Evolutionary conservation across 2,797 vertebrate species (phyloP).

Genomic region (Pteronotus mesoamericanus): DNA sequence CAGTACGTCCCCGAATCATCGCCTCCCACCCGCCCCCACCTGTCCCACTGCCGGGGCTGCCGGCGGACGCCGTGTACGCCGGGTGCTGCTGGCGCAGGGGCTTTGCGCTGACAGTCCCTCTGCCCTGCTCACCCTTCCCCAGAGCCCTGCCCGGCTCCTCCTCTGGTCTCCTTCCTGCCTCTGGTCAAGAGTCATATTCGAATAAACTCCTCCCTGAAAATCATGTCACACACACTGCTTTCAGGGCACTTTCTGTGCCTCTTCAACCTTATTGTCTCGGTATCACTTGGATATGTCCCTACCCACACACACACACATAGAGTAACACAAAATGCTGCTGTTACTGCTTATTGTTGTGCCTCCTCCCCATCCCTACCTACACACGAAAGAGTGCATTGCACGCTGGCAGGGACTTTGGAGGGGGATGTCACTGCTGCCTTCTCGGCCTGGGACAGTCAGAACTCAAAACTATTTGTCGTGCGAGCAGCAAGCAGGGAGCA

Average conservation of each 20-base stretch:
- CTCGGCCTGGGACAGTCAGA: background rate
- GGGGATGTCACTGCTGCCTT: too few relatives aligned
- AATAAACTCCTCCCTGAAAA: background rate
- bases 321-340: rapidly evolving
- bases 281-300: background rate
- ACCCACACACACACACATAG: background rate
- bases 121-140: background rate
- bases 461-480: background rate
- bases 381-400: background rate
- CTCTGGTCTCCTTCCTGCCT: background rate
- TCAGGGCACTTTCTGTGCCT: background rate
- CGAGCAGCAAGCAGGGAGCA: too few relatives aligned
- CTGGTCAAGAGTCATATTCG: background rate
- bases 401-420: background rate
- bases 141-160: background rate
- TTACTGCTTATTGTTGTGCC: background rate
- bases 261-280: background rate
- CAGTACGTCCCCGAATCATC: background rate
- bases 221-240: background rate
- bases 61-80: background rate
- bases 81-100: background rate
- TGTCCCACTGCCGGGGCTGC: too few relatives aligned
- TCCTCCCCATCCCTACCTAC: background rate
- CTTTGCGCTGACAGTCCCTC: background rate
- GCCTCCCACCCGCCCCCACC: background rate